phyloP scores from a whole-genome alignment of 2,888 invertebrate species.

The Leptothorax acervorum region DNA sequence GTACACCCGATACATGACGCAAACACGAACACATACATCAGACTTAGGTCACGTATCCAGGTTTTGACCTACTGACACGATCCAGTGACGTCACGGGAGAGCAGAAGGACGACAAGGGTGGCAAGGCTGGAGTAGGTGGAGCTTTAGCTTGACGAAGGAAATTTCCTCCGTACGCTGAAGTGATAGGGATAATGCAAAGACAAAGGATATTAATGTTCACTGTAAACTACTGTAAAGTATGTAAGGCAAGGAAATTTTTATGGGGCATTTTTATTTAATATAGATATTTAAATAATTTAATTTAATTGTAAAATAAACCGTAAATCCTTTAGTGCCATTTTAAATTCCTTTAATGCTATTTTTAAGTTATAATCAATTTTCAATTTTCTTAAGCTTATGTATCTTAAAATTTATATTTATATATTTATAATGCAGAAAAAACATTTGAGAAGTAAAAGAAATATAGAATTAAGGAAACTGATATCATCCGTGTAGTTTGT shows the following conservation, averaged over 20 bases:
- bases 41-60: slow-evolving; percentile 74
- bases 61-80: slow-evolving; percentile 84
- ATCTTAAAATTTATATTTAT: not conserved
- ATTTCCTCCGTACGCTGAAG: slow-evolving; percentile 28
- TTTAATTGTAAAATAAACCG: not conserved
- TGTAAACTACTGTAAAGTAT: not conserved
- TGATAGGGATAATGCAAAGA: slow-evolving; percentile 13
- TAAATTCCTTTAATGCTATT: not conserved
- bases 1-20: slow-evolving; percentile 59
- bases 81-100: slow-evolving; percentile 82
- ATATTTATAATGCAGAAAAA: not conserved
- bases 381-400: not conserved
- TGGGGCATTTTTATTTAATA: not conserved
- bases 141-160: slow-evolving; percentile 56
- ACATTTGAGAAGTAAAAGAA: not conserved
- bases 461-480: not conserved
- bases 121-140: slow-evolving; percentile 39
- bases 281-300: not conserved
- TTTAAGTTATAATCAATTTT: not conserved
- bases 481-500: not conserved
- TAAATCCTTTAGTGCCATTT: not conserved
- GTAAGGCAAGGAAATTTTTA: not conserved
- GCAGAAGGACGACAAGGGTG: slow-evolving; percentile 57
- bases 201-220: not conserved
- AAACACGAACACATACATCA: slow-evolving; percentile 45